Base-by-base conservation (phyloP, 2,797 vertebrate genomes). In the Echeneis naucrates region DNA sequence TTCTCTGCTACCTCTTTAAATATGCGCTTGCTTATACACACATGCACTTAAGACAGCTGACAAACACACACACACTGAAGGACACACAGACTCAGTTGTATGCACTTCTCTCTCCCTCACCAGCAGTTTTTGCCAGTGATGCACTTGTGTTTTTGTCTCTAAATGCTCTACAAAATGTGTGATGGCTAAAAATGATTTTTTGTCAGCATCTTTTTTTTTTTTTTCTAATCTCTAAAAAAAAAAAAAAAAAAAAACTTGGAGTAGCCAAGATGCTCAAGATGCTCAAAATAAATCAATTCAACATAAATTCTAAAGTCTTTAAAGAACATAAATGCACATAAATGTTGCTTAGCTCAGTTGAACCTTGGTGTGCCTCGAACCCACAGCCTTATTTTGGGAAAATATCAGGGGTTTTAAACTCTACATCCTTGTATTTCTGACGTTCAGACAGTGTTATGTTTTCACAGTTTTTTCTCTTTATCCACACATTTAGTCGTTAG, bases 301-400 rank as follows among this genome's bases (percentile, higher is more conserved):
- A 74, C 56, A 72, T 47, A 75, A 78, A 56, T 61, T 69, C 62
- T 73, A 66, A 77, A 78, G 74, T 84, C 72, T 88, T 80, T 88
- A 44, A 66, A 72, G 47, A 24, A 59, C 52, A 75, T 62, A 74
- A 88, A 88, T 90, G 85, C 89, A 88, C 87, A 89, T n/a, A n/a
- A n/a, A n/a, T 90, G 76, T 84, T 88, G 85, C 91, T 94, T 84
- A 86, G 88, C 92, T 94, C 90, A 92, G 90, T 90, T 86, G 85
- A 92, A 92, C 93, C 93, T 93, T 86, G 86, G 92, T 94, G 94
- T 95, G 94, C 94, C 94, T 95, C 85, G 77, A 93, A 88, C 93
- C 93, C 91, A 86, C 91, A 93, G 94, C 94, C 94, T 95, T 94
- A 95, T 93, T 92, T 93, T 92, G 91, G 91, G 90, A 93, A 87